Evolutionary conservation across 2,888 invertebrate species (phyloP), one percentile per base, ranked within the genome.

Genomic region (Eurytoma adleriae): DNA sequence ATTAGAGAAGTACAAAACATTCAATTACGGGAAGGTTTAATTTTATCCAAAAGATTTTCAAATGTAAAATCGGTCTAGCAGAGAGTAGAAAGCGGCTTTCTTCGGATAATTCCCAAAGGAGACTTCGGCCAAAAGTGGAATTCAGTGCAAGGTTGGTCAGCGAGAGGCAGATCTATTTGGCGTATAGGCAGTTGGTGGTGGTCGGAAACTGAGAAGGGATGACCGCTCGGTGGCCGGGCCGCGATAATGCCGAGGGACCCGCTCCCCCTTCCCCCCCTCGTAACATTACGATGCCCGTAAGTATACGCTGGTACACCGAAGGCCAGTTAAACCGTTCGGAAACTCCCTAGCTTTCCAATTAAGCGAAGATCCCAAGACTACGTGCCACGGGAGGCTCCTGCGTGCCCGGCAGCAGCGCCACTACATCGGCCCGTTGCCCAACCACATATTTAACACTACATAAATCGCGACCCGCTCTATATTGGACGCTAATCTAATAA

Each of bases 281-380:
- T 56, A 76, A 62, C 76, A 76, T 76, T 80, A 80, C 76, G 76
- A 76, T 67, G 61, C 50, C 52, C 67, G 67, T 57, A 52, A 30
- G 30, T 54, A 61, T 27, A 18, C 52, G 13, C 27, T 16, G 30
- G 24, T 48, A 83, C 84, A 85, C 86, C 87, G 84, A 86, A 87
- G 89, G 86, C 87, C 89, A 89, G 90, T 90, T 90, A 88, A 90
- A 90, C 90, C 89, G 90, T 90, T 90, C 87, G 90, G 90, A 90
- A 90, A 90, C 88, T 90, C 87, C 85, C 86, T 81, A 85, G 90
- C 89, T 89, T 90, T 90, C 90, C 90, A 90, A 90, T 90, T 90
- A 90, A 90, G 87, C 87, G 87, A 87, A 89, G 90, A 89, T 88
- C 88, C 86, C 86, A 81, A 69, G 83, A 48, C 62, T 18, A 66